phyloP scores from a whole-genome alignment of 2,797 vertebrate species.

The Lateolabrax maculatus region DNA sequence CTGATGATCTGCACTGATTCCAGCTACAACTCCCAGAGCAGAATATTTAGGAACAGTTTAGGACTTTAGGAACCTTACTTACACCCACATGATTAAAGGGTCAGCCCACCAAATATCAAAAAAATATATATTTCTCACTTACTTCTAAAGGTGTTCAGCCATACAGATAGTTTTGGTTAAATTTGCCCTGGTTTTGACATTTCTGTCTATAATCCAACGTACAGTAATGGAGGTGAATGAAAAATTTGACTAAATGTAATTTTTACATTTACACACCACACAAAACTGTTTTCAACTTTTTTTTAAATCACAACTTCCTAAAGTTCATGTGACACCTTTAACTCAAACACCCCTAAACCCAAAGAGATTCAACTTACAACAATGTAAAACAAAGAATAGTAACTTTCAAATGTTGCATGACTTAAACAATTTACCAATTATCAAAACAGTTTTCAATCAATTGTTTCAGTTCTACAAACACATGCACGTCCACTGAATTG shows the following conservation, averaged over 20 bases:
- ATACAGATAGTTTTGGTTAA: background rate
- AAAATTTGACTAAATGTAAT: too few species aligned
- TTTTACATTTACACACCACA: too few species aligned
- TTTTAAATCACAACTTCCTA: too few species aligned
- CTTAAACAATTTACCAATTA: background rate
- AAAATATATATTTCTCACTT: background rate
- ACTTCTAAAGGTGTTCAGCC: background rate
- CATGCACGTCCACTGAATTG: too few species aligned
- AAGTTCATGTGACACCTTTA: too few species aligned
- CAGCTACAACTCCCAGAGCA: slow-evolving; percentile 16
- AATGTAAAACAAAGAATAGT: background rate
- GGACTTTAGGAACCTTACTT: background rate
- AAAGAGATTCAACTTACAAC: too few species aligned
- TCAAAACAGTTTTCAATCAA: too few species aligned
- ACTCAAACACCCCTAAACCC: too few species aligned
- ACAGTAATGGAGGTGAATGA: background rate
- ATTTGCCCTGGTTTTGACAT: background rate
- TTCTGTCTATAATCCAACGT: background rate
- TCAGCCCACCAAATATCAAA: background rate
- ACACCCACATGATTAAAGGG: slow-evolving; percentile 7
- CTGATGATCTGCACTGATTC: slow-evolving; percentile 53
- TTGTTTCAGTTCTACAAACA: too few species aligned
- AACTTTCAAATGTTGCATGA: background rate
- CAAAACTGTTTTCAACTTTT: too few species aligned
- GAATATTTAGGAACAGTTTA: background rate